Conservation (phyloP, 2,113 vertebrate genomes). For the Hippocampus guttulatus region DNA sequence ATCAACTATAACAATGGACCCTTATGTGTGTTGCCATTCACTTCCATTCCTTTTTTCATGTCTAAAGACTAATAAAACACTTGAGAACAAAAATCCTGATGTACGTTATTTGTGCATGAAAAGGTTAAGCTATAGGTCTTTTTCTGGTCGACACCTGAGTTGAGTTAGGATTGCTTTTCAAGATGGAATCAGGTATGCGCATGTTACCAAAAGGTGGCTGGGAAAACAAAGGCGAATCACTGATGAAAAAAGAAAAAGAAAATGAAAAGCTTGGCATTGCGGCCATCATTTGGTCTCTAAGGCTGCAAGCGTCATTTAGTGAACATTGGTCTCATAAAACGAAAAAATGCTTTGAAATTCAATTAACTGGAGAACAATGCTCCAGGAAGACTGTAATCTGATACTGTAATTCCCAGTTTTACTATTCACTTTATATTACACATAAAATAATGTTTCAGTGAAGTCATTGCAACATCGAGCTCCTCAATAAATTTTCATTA, state of each 20-base stretch:
- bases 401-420: not conserved
- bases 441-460: slow-evolving; percentile 24
- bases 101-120: no score
- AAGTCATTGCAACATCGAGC: slow-evolving; percentile 19
- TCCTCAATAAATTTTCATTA: slow-evolving; percentile 6
- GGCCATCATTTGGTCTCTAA: slow-evolving; percentile 39
- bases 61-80: no score
- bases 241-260: slow-evolving; percentile 31
- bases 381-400: slow-evolving; percentile 16
- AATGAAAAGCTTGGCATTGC: slow-evolving; percentile 25
- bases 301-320: not conserved
- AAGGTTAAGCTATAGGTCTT: no score
- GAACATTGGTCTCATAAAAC: slow-evolving; percentile 8
- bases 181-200: slow-evolving; percentile 50
- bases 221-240: not conserved
- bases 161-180: slow-evolving; percentile 33
- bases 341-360: slow-evolving; percentile 36
- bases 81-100: no score
- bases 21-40: no score
- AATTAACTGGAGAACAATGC: slow-evolving; percentile 40
- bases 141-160: slow-evolving; percentile 7
- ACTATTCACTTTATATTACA: slow-evolving; percentile 33
- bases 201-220: slow-evolving; percentile 24
- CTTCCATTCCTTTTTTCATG: no score
- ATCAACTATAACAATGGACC: no score